These are phyloP conservation scores for Micrasema longulum DNA, from an alignment of 1,140 invertebrate genomes.

Conservation along the genomic window DNA sequence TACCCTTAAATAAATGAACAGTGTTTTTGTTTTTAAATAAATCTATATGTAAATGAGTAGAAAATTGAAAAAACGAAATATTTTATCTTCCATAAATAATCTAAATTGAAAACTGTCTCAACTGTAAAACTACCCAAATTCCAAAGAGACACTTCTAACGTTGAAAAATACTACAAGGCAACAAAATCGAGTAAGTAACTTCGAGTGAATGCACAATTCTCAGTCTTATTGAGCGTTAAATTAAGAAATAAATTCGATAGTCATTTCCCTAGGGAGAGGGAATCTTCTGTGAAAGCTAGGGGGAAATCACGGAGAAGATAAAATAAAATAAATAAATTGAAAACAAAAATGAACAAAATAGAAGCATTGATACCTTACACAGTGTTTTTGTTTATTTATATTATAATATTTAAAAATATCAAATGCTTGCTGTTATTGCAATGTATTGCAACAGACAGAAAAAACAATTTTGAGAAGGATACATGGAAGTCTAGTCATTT, in stretches of 20 bases:
- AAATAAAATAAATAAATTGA: too few species aligned
- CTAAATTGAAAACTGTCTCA: background rate
- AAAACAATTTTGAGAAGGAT: too few species aligned
- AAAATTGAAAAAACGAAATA: background rate
- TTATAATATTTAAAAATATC: too few species aligned
- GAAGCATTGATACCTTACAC: too few species aligned
- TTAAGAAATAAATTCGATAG: conserved; percentile 35
- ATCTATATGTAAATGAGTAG: background rate
- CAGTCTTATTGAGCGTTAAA: conserved; percentile 31
- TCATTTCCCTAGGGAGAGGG: conserved; percentile 7
- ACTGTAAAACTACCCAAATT: background rate
- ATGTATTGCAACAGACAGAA: too few species aligned
- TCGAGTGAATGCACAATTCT: conserved; percentile 23
- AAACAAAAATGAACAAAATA: too few species aligned
- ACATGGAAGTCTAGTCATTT: too few species aligned
- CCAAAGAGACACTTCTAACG: background rate
- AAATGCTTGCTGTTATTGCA: too few species aligned
- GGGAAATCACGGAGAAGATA: conserved; percentile 18
- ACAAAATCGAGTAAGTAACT: conserved; percentile 22
- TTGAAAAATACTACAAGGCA: background rate
- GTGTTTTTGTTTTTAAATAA: background rate
- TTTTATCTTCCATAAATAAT: background rate
- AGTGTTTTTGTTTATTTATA: too few species aligned
- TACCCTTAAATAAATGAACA: background rate
- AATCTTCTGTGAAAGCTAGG: background rate